These are phyloP conservation scores for Todiramphus saurophagus DNA, from an alignment of 2,113 vertebrate genomes.

Conservation along the genomic window DNA sequence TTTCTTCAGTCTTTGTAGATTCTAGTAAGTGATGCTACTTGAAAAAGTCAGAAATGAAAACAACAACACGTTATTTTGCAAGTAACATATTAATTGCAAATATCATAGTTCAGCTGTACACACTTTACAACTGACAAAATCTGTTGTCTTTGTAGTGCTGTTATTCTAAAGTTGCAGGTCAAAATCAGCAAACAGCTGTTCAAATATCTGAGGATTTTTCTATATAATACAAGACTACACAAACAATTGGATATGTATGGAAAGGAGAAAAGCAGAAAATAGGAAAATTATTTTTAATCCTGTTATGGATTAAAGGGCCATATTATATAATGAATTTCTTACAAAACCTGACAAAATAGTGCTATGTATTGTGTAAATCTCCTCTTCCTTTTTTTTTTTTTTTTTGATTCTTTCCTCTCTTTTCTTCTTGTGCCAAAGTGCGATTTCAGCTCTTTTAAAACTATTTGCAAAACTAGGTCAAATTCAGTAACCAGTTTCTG, in stretches of 20 bases:
- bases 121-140: slow-evolving; percentile 45
- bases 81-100: slow-evolving; percentile 49
- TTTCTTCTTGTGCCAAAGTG: slow-evolving; percentile 10
- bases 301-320: slow-evolving; percentile 8
- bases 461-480: slow-evolving; percentile 24
- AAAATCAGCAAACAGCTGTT: slow-evolving; percentile 54
- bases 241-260: slow-evolving; percentile 31
- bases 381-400: background rate
- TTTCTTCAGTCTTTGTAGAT: background rate
- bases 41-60: slow-evolving; percentile 33
- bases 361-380: background rate
- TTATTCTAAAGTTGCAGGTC: slow-evolving; percentile 41
- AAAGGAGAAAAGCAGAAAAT: slow-evolving; percentile 10
- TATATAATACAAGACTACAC: slow-evolving; percentile 48
- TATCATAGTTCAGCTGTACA: slow-evolving; percentile 20
- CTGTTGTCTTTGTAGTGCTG: slow-evolving; percentile 17
- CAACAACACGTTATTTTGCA: slow-evolving; percentile 31
- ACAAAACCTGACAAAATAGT: background rate
- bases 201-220: slow-evolving; percentile 32
- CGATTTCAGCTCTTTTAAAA: slow-evolving; percentile 1
- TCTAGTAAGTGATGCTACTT: background rate
- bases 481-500: background rate
- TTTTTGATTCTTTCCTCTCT: background rate
- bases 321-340: background rate
- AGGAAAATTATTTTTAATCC: slow-evolving; percentile 51